Percentiles rank a stretch among this genome's conserved stretches.
Conservation (phyloP, 1,140 invertebrate genomes). For the Phthorimaea operculella region DNA sequence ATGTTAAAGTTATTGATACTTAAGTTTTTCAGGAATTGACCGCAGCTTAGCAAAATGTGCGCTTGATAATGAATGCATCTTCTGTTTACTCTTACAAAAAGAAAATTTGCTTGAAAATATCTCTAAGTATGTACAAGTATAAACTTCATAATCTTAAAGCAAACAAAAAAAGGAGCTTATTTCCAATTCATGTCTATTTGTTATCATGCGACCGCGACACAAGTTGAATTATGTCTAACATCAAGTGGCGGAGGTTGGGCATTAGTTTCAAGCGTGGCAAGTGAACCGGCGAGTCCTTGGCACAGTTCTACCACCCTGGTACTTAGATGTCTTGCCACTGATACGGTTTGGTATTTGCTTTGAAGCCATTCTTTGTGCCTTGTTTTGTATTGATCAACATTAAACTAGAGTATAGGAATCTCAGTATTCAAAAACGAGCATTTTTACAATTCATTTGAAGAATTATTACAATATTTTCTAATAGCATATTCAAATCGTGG, state of each 20-base stretch:
- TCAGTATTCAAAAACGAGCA: background rate
- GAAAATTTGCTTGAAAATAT: too few relatives aligned
- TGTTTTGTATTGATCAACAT: background rate
- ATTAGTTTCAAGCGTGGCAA: constrained; percentile 2
- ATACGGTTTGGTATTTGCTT: background rate
- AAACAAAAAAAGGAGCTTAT: too few relatives aligned
- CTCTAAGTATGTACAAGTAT: too few relatives aligned
- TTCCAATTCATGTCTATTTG: too few relatives aligned
- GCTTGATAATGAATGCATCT: too few relatives aligned
- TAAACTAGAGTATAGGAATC: background rate
- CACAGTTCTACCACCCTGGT: background rate
- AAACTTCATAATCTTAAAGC: too few relatives aligned
- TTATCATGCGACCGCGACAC: too few relatives aligned
- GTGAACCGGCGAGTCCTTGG: background rate
- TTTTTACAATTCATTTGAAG: background rate
- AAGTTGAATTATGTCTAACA: background rate
- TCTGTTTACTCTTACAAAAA: too few relatives aligned
- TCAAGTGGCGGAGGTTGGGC: background rate
- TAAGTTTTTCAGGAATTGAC: too few relatives aligned
- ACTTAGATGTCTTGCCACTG: background rate
- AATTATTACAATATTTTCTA: background rate
- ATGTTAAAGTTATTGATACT: too few relatives aligned
- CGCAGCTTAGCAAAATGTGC: too few relatives aligned
- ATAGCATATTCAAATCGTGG: too few relatives aligned
- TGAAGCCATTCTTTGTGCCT: background rate